Conservation (phyloP, 2,797 vertebrate genomes). For the Mustela erminea region DNA sequence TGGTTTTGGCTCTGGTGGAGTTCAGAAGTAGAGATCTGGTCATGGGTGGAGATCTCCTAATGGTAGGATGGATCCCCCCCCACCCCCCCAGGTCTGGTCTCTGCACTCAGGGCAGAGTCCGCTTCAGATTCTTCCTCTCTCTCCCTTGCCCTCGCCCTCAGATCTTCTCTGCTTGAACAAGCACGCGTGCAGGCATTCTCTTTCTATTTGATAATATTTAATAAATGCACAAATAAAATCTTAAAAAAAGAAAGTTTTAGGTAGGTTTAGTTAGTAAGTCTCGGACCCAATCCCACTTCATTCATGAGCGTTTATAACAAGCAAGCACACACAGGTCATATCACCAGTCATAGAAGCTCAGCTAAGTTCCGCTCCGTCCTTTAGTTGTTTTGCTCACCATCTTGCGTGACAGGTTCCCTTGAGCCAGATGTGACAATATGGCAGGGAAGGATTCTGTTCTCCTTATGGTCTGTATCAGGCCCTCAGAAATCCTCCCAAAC, state of each 20-base stretch:
- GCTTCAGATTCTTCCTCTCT: neutral
- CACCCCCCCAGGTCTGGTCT: neutral
- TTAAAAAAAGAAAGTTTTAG: neutral
- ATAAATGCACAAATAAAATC: neutral
- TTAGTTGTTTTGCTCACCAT: neutral
- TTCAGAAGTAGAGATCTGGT: neutral
- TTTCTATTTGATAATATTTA: neutral
- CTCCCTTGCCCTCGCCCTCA: too few species aligned
- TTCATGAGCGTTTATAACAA: neutral
- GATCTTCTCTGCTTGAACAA: neutral
- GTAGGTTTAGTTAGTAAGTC: neutral
- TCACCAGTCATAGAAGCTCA: neutral
- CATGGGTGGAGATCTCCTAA: neutral
- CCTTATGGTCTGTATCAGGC: neutral
- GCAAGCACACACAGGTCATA: neutral
- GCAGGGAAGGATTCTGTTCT: neutral
- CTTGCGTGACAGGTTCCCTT: neutral
- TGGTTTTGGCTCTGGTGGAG: neutral
- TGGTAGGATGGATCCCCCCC: neutral
- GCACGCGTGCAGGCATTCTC: rapidly evolving
- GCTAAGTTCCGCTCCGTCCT: neutral
- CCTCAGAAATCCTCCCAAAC: neutral
- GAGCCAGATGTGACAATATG: neutral
- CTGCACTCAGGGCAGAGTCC: neutral
- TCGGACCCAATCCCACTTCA: neutral